phyloP scores from a whole-genome alignment of 2,888 invertebrate species.

The Callimorpha dominula region DNA sequence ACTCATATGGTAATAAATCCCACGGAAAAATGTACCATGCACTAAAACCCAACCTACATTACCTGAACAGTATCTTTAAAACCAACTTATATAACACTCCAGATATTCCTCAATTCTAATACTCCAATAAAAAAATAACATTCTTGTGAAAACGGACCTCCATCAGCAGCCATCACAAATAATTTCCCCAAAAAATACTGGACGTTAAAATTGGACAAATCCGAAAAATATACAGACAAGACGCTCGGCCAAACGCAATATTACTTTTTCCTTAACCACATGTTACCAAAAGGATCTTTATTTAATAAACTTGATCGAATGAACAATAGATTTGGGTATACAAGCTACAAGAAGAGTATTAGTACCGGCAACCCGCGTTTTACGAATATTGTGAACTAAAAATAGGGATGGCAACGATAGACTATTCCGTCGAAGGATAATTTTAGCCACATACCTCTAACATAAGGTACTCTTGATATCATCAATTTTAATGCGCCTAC shows the following conservation, averaged over 20 bases:
- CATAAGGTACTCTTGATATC: background rate
- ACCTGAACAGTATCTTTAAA: background rate
- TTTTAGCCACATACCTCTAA: background rate
- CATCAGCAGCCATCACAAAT: slow-evolving; percentile 11
- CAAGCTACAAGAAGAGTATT: slow-evolving; percentile 63
- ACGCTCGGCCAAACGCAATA: slow-evolving; percentile 39
- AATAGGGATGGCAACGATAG: slow-evolving; percentile 37
- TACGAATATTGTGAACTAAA: slow-evolving; percentile 47
- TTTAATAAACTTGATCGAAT: slow-evolving; percentile 73
- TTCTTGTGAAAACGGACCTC: slow-evolving; percentile 7
- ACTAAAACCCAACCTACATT: background rate
- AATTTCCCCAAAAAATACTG: slow-evolving; percentile 32
- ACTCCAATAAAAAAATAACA: background rate
- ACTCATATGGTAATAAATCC: background rate
- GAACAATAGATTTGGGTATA: slow-evolving; percentile 73
- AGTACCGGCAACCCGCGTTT: slow-evolving; percentile 45
- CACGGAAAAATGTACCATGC: background rate
- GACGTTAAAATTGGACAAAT: slow-evolving; percentile 41
- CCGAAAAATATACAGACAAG: slow-evolving; percentile 36
- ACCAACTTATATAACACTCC: background rate
- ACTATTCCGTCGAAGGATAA: background rate
- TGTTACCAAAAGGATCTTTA: slow-evolving; percentile 63
- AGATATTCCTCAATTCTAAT: background rate
- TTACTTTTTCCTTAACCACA: slow-evolving; percentile 55
- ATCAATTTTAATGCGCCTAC: background rate